A percentile compares a stretch with the other conserved stretches of the same genome.
Evolutionary conservation across 1,140 invertebrate genomes (phyloP).

Genomic region (Leptestheria dahalacensis): DNA sequence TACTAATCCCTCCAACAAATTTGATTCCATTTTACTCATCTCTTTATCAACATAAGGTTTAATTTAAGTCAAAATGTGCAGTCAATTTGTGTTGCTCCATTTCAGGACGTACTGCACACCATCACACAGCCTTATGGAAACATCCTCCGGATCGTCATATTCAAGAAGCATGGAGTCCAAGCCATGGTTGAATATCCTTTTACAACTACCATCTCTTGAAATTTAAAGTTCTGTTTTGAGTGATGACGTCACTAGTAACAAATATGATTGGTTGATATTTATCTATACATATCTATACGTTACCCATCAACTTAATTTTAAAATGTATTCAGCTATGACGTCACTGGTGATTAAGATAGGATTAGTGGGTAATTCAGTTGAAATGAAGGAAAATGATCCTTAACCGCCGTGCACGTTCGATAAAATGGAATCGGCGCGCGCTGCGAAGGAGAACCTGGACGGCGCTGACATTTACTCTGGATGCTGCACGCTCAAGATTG

Average conservation of each 20-base stretch:
- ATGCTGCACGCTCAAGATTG: slow-evolving; percentile 97
- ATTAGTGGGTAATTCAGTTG: no score
- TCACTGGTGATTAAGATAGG: no score
- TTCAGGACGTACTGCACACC: slow-evolving; percentile 89
- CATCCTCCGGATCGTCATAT: slow-evolving; percentile 95
- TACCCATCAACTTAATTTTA: no score
- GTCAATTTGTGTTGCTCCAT: slow-evolving; percentile 36
- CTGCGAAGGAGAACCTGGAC: slow-evolving; percentile 86
- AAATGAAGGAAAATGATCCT: slow-evolving; percentile 29
- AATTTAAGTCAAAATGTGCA: not conserved
- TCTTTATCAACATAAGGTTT: not conserved
- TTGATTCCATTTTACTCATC: not conserved
- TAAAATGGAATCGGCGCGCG: slow-evolving; percentile 78
- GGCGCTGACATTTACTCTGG: slow-evolving; percentile 98
- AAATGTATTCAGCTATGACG: no score
- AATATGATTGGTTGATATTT: not conserved
- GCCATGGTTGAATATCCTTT: slow-evolving; percentile 99
- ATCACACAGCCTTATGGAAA: slow-evolving; percentile 88
- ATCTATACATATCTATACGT: no score
- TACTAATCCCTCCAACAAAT: not conserved
- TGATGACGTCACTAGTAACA: not conserved
- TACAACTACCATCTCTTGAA: slow-evolving; percentile 19
- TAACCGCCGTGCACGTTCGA: slow-evolving; percentile 63
- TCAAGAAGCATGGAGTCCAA: slow-evolving; percentile 96
- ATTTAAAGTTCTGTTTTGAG: not conserved